Evolutionary conservation across 1,140 invertebrate species (phyloP), one percentile per base, ranked within the genome.

Genomic region (Tribolium madens): DNA sequence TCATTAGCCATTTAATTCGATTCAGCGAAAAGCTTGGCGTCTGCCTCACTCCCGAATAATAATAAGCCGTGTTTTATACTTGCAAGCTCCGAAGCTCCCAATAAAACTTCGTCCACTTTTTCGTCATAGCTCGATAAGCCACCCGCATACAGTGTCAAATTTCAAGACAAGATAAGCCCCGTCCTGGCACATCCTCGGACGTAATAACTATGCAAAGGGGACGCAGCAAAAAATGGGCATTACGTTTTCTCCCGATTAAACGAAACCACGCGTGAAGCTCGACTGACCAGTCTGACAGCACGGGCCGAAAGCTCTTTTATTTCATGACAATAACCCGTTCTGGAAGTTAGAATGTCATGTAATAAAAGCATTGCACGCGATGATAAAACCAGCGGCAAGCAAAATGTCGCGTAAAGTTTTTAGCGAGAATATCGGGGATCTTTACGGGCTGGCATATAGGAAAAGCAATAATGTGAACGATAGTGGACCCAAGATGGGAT

Each of bases 401-500:
- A 64, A 64, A 64, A 64, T 64, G 57, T 57, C 17, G 52, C 17
- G 14, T 64, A 64, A 31, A 64, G 57, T 64, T 64, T 64, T 64
- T 64, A 64, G 15, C 9, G 7, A 26, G 15, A 33, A 33, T 64
- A 64, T 64, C 57, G 26, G 9, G 17, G 26, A 64, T 64, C 57
- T 64, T 64, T 64, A 64, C 21, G 9, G 57, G 57, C 21, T 64
- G 52, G 10, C 17, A 57, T 57, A 57, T 21, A 64, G 72, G 50
- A 50, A 60, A 74, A 47, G 48, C 48, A 73, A 73, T 50, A 48
- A 73, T 14, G 47, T 17, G 10, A 18, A 48, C 31, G 72, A 74
- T 36, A 57, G 72, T 74, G 72, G 72, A 57, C 72, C 33, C 47
- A 0, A 52, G 53, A 74, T 57, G 72, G 50, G 46, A 46, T 50